Evolutionary conservation across 2,888 invertebrate species (phyloP).

Genomic region (Pyrocoelia pectoralis): DNA sequence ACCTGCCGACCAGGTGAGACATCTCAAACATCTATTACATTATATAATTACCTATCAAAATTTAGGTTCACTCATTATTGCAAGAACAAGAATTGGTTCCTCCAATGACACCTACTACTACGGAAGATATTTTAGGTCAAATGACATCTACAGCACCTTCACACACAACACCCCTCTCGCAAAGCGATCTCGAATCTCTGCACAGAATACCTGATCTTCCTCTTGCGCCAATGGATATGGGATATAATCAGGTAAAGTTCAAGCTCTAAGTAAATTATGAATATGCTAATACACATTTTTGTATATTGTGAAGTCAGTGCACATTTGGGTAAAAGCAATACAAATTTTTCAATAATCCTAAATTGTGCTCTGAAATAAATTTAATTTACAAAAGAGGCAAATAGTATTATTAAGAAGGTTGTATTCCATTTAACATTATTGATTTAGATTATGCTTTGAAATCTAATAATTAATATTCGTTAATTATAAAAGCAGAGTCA

Average conservation of each 20-base stretch:
- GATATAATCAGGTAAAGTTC: slow-evolving; percentile 65
- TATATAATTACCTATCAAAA: no score
- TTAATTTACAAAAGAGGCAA: no score
- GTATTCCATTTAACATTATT: no score
- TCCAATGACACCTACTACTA: slow-evolving; percentile 54
- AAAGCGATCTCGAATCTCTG: slow-evolving; percentile 43
- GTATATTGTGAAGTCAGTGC: no score
- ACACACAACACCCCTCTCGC: slow-evolving; percentile 37
- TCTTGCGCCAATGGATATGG: slow-evolving; percentile 67
- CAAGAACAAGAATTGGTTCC: slow-evolving; percentile 57
- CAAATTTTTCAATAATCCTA: no score
- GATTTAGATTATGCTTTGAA: no score
- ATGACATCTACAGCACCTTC: slow-evolving; percentile 49
- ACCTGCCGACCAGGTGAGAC: slow-evolving; percentile 67
- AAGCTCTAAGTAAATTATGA: no score
- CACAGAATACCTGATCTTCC: slow-evolving; percentile 50
- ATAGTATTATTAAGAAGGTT: no score
- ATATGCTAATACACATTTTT: no score
- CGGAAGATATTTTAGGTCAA: slow-evolving; percentile 50
- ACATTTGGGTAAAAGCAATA: no score
- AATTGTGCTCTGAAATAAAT: no score
- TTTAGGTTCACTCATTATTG: slow-evolving; percentile 55
- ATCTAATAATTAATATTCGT: slow-evolving; percentile 4
- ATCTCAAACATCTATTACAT: no score
- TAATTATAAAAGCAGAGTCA: slow-evolving; percentile 20